These are phyloP conservation scores for Stictocephala bisonia DNA, from an alignment of 2,888 invertebrate species.

Conservation along the genomic window DNA sequence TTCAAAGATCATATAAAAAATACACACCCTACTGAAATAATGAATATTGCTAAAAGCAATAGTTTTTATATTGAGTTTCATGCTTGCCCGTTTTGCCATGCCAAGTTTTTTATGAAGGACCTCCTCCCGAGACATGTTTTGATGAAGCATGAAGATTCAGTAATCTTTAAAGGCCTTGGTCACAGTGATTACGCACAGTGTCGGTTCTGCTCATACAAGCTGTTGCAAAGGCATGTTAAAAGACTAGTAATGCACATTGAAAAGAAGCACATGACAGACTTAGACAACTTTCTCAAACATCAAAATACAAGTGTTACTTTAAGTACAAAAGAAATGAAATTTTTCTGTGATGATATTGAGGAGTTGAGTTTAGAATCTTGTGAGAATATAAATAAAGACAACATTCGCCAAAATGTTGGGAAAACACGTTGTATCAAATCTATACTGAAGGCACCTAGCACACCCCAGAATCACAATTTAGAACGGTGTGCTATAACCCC, in stretches of 20 bases:
- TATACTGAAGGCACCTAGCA: slow-evolving; percentile 38
- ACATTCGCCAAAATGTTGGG: not conserved
- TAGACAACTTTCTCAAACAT: slow-evolving; percentile 53
- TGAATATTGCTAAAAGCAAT: slow-evolving; percentile 48
- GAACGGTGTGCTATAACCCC: not conserved
- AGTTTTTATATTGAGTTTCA: slow-evolving; percentile 53
- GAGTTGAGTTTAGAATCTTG: not conserved
- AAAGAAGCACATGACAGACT: slow-evolving; percentile 57
- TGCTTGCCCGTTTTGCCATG: slow-evolving; percentile 57
- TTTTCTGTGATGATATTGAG: slow-evolving; percentile 37
- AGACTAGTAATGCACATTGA: slow-evolving; percentile 58
- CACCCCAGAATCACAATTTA: not conserved
- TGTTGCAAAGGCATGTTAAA: slow-evolving; percentile 55
- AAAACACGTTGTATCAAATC: slow-evolving; percentile 28
- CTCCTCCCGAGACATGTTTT: slow-evolving; percentile 58
- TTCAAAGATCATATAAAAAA: slow-evolving; percentile 58
- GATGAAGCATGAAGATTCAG: slow-evolving; percentile 56
- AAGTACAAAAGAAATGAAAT: slow-evolving; percentile 51
- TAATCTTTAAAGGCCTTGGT: slow-evolving; percentile 54
- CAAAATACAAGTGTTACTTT: slow-evolving; percentile 51
- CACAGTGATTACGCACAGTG: slow-evolving; percentile 54
- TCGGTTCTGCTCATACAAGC: slow-evolving; percentile 58
- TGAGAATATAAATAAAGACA: slow-evolving; percentile 7
- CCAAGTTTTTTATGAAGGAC: slow-evolving; percentile 57
- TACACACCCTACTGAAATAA: slow-evolving; percentile 53